Percentiles rank a stretch among this genome's conserved stretches.
Evolutionary conservation across 92 coral and sea anemone genomes (phyloP).

Genomic region (Parazoanthus darwini): DNA sequence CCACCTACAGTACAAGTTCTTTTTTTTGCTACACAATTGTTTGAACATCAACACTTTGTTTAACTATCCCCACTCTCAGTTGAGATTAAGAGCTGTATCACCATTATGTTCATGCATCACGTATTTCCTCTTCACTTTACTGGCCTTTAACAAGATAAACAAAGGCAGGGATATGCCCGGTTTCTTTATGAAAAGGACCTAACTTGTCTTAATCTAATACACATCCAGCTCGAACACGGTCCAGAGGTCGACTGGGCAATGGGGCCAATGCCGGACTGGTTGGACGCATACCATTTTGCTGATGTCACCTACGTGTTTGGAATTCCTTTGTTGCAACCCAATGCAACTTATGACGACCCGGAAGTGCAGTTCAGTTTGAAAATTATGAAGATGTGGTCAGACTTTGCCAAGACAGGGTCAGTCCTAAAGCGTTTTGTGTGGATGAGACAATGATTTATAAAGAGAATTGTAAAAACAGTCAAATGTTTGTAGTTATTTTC

Average conservation of each 20-base stretch:
- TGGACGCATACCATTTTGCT: not conserved
- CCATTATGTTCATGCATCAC: too few species aligned
- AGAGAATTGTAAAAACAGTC: too few species aligned
- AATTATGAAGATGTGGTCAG: conserved; percentile 6
- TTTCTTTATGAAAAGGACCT: not conserved
- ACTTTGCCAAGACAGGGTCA: conserved; percentile 18
- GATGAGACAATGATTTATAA: not conserved
- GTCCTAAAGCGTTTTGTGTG: not conserved
- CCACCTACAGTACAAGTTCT: too few species aligned
- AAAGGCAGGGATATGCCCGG: not conserved
- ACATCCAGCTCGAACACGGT: not conserved
- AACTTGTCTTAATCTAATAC: not conserved
- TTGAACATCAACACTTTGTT: too few species aligned
- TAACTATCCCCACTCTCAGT: too few species aligned
- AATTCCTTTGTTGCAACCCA: not conserved
- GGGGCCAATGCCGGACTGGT: not conserved
- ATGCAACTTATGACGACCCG: not conserved
- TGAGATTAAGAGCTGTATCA: too few species aligned
- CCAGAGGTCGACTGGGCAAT: not conserved
- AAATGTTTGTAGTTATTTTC: not conserved
- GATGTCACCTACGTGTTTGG: conserved; percentile 10
- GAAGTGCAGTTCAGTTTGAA: not conserved
- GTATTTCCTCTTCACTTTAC: too few species aligned
- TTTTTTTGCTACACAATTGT: too few species aligned
- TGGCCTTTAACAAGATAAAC: not conserved